Conservation (phyloP, 2,888 invertebrate species). For the Philhelius pedissequus region DNA sequence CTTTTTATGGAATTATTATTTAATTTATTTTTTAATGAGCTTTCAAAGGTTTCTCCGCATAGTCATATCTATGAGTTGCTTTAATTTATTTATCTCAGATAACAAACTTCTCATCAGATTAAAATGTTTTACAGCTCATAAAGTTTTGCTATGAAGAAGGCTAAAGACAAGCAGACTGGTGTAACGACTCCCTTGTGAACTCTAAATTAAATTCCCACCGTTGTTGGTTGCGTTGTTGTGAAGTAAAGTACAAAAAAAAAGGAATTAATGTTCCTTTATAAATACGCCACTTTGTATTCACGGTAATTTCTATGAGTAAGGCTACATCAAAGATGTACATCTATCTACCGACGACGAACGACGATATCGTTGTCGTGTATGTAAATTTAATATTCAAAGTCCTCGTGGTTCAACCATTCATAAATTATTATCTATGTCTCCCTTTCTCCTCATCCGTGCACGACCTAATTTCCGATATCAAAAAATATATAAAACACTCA, state of each 20-base stretch:
- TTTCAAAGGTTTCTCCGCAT: neutral
- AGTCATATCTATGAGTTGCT: neutral
- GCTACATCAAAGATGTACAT: neutral
- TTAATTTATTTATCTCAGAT: neutral
- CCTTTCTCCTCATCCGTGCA: neutral
- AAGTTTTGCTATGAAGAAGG: neutral
- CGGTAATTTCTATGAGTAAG: slow-evolving; percentile 1
- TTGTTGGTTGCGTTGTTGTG: neutral
- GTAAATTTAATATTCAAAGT: slow-evolving; percentile 36
- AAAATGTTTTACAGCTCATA: slow-evolving; percentile 14
- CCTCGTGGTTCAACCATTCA: slow-evolving; percentile 32
- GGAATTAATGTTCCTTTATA: neutral
- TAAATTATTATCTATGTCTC: neutral
- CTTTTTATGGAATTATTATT: neutral
- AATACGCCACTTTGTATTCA: neutral
- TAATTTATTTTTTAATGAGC: neutral
- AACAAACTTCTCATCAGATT: neutral
- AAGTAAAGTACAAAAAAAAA: neutral
- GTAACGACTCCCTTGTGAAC: slow-evolving; percentile 1
- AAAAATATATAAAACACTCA: slow-evolving; percentile 26
- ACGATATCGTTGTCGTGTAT: neutral
- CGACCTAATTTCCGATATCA: slow-evolving; percentile 54
- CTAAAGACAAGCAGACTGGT: neutral
- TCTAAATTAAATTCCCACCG: neutral
- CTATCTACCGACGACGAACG: neutral